Evolutionary conservation across 2,113 vertebrate genomes (phyloP).

Genomic region (Heliornis fulica): DNA sequence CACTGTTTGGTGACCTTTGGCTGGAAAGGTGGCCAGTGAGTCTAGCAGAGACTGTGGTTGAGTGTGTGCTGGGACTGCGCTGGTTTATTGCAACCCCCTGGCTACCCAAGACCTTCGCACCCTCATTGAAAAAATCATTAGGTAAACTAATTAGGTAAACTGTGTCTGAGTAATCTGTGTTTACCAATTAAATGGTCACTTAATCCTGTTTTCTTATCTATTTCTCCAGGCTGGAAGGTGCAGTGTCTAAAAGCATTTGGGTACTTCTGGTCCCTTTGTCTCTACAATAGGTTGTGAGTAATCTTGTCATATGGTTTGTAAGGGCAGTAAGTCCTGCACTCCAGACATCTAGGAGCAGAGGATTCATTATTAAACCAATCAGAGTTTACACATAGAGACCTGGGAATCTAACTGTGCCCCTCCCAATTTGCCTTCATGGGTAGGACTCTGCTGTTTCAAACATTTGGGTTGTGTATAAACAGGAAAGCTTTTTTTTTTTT

Average conservation of each 20-base stretch:
- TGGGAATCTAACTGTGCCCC: not conserved
- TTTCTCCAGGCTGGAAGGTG: not conserved
- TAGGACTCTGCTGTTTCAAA: not conserved
- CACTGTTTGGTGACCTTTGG: not conserved
- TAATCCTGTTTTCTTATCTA: not conserved
- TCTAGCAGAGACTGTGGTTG: not conserved
- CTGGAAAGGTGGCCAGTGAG: not conserved
- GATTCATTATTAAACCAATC: not conserved
- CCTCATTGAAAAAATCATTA: no score
- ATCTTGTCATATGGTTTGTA: not conserved
- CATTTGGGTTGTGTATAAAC: not conserved
- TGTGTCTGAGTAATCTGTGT: not conserved
- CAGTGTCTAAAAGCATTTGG: not conserved
- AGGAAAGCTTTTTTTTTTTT: not conserved
- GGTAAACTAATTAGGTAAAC: no score
- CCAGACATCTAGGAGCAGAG: not conserved
- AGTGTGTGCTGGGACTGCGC: not conserved
- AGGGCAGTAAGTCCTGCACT: not conserved
- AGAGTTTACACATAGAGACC: not conserved
- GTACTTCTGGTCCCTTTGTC: not conserved
- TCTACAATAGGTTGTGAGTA: not conserved
- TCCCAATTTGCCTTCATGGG: not conserved
- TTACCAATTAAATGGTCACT: not conserved
- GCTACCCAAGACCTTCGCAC: not conserved
- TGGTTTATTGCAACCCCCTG: not conserved